Base-by-base conservation (phyloP, 2,888 invertebrate genomes). In the Philereme transversata region DNA sequence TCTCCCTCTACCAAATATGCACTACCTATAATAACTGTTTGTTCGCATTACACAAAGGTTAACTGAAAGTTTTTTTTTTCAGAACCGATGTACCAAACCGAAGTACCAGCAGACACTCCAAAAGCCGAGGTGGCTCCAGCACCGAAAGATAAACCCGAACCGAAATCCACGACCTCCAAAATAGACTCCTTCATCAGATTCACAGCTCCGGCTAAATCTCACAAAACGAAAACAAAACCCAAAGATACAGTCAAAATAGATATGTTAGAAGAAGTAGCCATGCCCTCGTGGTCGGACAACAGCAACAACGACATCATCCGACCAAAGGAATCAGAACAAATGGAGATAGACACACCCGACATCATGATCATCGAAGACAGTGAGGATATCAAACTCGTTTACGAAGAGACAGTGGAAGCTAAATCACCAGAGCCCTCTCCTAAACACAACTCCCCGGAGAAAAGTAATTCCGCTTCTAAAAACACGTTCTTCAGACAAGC, bases 341-440 rank as follows among this genome's bases (percentile, higher is more conserved):
- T 94, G 60, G 92, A 90, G 0, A 75, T 78, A 47, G 61, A 68
- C 9, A 65, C 71, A 43, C 50, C 65, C 5, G 64, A 67, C 3
- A 56, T 73, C 22, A 43, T 62, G 55, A 11, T 68, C 4, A 70
- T 70, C 22, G 70, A 93, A 64, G 92, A 92, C 55, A 91, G 94
- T 6, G 93, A 94, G 74, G 94, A 95, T 71, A 93, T 95, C 34
- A 92, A 94, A 68, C 79, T 95, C 40, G 88, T 95, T 5, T 94
- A 94, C 52, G 94, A 93, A 55, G 95, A 94, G 43, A 93, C 93
- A 0, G 72, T 80, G 48, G 70, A 68, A 10, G 52, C 68, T 0
- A 74, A 71, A 57, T 69, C 73, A 0, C 40, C 60, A 0, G 75
- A 71, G 4, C 62, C 67, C 1, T 73, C 80, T 4, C 70, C 73